These are phyloP conservation scores for Lineus longissimus DNA, from an alignment of 1,140 invertebrate genomes.

Conservation along the genomic window DNA sequence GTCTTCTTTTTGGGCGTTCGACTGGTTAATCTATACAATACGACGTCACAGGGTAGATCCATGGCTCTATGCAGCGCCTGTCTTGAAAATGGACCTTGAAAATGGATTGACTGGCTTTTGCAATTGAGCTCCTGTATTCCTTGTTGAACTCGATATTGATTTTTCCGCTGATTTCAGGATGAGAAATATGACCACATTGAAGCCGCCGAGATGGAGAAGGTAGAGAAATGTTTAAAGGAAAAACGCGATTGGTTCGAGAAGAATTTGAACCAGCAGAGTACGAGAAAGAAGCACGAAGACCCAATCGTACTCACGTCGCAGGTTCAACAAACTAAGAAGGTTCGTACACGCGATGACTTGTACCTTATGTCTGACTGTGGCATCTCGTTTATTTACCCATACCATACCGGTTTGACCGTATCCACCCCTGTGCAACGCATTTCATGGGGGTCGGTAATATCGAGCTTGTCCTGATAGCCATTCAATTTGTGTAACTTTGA, in stretches of 20 bases:
- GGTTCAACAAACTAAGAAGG: constrained; percentile 70
- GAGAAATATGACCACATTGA: constrained; percentile 79
- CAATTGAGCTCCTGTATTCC: not conserved
- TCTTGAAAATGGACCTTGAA: not conserved
- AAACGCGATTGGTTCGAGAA: constrained; percentile 70
- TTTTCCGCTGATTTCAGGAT: constrained; percentile 53
- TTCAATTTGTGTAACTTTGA: too few species aligned
- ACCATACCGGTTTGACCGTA: too few species aligned
- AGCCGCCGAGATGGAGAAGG: constrained; percentile 73
- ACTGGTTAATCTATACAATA: too few species aligned
- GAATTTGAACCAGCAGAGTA: constrained; percentile 62
- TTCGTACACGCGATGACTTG: too few species aligned
- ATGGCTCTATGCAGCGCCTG: not conserved
- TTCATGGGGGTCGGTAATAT: too few species aligned
- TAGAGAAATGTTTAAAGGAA: constrained; percentile 56
- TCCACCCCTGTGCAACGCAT: too few species aligned
- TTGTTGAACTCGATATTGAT: not conserved
- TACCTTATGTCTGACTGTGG: too few species aligned
- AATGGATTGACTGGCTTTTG: not conserved
- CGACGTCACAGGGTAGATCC: too few species aligned
- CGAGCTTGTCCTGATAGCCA: too few species aligned
- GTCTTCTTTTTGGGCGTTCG: too few species aligned
- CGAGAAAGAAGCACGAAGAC: constrained; percentile 58
- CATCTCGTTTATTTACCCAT: too few species aligned
- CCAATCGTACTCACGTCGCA: constrained; percentile 73